Conservation (phyloP, 2,113 vertebrate genomes). For the Cranoglanis bouderius region DNA sequence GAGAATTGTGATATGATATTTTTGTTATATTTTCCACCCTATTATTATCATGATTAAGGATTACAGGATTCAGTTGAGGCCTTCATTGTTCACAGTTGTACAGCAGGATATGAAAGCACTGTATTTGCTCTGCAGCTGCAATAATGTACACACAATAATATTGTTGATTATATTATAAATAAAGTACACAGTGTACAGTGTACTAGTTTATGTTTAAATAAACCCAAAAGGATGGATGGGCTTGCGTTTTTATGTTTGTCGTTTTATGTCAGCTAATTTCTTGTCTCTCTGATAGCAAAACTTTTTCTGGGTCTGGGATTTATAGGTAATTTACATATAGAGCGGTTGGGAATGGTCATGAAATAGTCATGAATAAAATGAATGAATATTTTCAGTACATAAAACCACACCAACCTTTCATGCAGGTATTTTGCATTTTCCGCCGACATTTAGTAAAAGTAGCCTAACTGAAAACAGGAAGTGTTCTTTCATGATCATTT, state of each 20-base stretch:
- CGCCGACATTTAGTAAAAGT: background rate
- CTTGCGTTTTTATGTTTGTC: background rate
- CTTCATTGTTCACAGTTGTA: too few species aligned
- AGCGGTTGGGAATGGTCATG: background rate
- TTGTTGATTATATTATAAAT: too few species aligned
- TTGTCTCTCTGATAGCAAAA: background rate
- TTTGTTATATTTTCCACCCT: too few species aligned
- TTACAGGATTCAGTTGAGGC: too few species aligned
- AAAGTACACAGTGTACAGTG: too few species aligned
- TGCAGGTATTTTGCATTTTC: background rate
- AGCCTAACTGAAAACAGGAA: constrained; percentile 2
- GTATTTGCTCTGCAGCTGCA: too few species aligned
- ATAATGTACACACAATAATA: too few species aligned
- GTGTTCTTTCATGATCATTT: background rate
- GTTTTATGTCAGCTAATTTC: background rate
- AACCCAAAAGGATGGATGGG: background rate
- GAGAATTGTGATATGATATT: too few species aligned
- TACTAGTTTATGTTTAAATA: background rate
- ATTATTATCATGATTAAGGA: too few species aligned
- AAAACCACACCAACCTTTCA: background rate
- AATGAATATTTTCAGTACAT: background rate
- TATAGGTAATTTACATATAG: background rate
- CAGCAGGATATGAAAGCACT: too few species aligned
- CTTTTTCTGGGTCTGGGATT: background rate
- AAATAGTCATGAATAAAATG: background rate